Base-by-base conservation (phyloP, 2,888 invertebrate species). In the Elysia crispata region DNA sequence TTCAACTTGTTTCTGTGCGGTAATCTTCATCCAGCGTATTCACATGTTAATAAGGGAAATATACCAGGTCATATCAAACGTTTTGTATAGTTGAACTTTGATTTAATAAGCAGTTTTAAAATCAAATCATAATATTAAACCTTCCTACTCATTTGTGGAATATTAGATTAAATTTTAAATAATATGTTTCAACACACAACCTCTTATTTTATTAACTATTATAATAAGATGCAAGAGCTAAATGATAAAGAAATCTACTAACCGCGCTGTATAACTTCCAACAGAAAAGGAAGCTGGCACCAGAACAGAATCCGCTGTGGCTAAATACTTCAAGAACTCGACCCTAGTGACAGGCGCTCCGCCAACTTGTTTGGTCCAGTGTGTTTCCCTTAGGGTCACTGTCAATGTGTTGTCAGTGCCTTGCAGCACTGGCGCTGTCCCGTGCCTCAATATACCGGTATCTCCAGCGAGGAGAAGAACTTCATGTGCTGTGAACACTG, bases 311-410 rank as follows among this genome's bases (percentile, higher is more conserved):
- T 95, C 95, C 6, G 98, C 91, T 85, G 96, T 94, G 0, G 95
- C 93, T 49, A 98, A 92, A 0, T 96, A 95, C 20, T 95, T 94
- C 92, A 98, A 94, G 88, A 98, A 95, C 89, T 97, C 95, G 11
- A 93, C 91, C 79, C 91, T 88, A 72, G 88, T 70, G 30, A 90
- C 89, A 11, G 77, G 66, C 33, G 41, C 49, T 94, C 93, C 41
- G 95, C 92, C 64, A 41, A 75, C 79, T 57, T 54, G 67, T 15
- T 50, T 41, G 41, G 25, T 49, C 83, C 83, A 83, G 0, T 28
- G 54, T 11, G 23, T 33, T 50, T 80, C 80, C 23, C 60, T 70
- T 28, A 76, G 25, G n/a, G 69, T 49, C 0, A 76, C 23, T 13
- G 18, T 20, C 28, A 49, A 20, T 28, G 41, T 25, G 20, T 75